Conservation (phyloP, 2,888 invertebrate genomes). For the Cosmia trapezina region DNA sequence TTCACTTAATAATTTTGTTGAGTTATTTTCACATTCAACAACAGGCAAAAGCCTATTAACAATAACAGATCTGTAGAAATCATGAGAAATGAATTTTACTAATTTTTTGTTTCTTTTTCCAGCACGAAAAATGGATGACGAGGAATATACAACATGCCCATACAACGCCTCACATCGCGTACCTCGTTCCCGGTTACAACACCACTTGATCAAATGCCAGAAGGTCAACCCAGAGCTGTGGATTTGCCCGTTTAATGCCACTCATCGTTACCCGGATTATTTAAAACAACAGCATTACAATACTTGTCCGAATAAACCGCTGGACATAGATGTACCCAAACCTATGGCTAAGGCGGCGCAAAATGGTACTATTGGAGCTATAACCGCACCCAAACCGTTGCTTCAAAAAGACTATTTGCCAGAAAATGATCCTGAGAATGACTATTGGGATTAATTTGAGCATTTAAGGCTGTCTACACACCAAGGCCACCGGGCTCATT, state of each 20-base stretch:
- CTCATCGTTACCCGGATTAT: slow-evolving; percentile 82
- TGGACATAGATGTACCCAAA: neutral
- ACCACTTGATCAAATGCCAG: slow-evolving; percentile 90
- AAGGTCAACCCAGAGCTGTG: slow-evolving; percentile 79
- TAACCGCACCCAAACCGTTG: slow-evolving; percentile 64
- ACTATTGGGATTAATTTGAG: slow-evolving; percentile 73
- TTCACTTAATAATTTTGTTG: neutral
- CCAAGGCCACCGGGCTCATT: too few relatives aligned
- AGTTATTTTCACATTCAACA: neutral
- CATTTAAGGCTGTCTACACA: neutral
- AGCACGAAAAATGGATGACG: slow-evolving; percentile 57
- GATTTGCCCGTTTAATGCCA: slow-evolving; percentile 90
- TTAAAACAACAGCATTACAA: slow-evolving; percentile 33
- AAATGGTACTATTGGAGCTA: slow-evolving; percentile 14
- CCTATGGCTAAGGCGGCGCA: accelerated
- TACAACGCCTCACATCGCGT: slow-evolving; percentile 89
- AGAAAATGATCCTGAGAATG: slow-evolving; percentile 74
- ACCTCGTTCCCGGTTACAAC: slow-evolving; percentile 85
- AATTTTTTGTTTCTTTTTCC: slow-evolving; percentile 7
- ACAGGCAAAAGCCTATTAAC: neutral
- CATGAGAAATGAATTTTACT: neutral
- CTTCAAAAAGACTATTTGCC: slow-evolving; percentile 69
- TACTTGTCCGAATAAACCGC: slow-evolving; percentile 15
- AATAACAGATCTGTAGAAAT: neutral
- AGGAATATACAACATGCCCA: slow-evolving; percentile 87